phyloP scores from a whole-genome alignment of 2,888 invertebrate genomes.

The Volucella zonaria region DNA sequence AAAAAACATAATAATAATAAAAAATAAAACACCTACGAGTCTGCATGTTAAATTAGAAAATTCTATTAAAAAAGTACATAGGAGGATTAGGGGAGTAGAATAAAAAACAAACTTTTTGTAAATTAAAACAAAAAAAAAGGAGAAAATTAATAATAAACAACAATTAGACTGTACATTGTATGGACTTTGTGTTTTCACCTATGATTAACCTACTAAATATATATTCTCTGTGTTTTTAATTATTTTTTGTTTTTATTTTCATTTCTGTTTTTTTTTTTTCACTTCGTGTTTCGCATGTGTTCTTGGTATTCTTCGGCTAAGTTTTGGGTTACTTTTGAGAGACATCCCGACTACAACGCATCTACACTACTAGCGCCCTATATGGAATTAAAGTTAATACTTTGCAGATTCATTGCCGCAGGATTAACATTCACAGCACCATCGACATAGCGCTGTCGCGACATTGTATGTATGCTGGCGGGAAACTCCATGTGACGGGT shows the following conservation, averaged over 20 bases:
- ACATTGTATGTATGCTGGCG: conserved; percentile 85
- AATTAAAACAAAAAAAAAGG: neutral
- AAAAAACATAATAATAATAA: neutral
- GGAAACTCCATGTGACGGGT: conserved; percentile 88
- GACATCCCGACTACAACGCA: conserved; percentile 41
- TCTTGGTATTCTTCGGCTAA: conserved; percentile 53
- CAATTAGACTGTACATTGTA: conserved; percentile 71
- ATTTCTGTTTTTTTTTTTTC: neutral
- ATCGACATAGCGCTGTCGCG: conserved; percentile 83
- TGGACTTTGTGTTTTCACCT: conserved; percentile 68
- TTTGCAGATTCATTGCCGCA: conserved; percentile 88
- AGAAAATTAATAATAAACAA: conserved; percentile 48
- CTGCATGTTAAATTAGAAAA: conserved; percentile 13
- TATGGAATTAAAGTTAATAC: conserved; percentile 90
- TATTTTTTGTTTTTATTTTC: too few relatives aligned
- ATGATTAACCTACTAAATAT: conserved; percentile 55
- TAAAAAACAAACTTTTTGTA: conserved; percentile 21
- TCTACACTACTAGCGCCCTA: conserved; percentile 83
- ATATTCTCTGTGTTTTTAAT: conserved; percentile 43
- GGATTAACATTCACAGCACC: conserved; percentile 83
- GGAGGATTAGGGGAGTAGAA: neutral
- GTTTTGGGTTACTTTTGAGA: conserved; percentile 16
- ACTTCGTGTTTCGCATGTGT: conserved; percentile 20
- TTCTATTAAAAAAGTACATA: conserved; percentile 6
- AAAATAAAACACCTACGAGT: neutral